phyloP scores from a whole-genome alignment of 2,113 vertebrate species.

The Willisornis vidua region DNA sequence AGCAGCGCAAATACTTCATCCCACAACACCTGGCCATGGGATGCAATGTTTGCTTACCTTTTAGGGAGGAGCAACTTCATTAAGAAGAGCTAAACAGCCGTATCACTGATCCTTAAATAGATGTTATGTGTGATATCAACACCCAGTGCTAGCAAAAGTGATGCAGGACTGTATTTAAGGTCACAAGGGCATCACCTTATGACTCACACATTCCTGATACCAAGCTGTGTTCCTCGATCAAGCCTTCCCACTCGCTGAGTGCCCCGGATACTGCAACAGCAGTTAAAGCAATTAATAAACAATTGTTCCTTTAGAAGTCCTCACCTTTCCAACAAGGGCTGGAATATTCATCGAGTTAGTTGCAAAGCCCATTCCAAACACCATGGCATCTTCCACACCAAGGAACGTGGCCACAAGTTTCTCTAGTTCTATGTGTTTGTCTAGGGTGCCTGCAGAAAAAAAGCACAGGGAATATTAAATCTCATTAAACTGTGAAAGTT shows the following conservation, averaged over 20 bases:
- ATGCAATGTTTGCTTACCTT: not conserved
- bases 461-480: conserved; percentile 9
- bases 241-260: not conserved
- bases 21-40: not conserved
- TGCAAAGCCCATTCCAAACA: conserved; percentile 94
- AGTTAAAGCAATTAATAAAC: not conserved
- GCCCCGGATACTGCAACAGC: not conserved
- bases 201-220: not conserved
- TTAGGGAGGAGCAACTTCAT: not conserved
- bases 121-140: not conserved
- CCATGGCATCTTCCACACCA: conserved; percentile 86
- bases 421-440: conserved; percentile 87
- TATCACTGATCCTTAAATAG: not conserved
- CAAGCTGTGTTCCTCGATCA: not conserved
- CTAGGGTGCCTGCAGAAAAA: conserved; percentile 80
- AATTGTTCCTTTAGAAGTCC: not conserved
- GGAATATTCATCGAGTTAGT: conserved; percentile 96
- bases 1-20: not conserved
- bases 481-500: not conserved
- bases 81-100: not conserved
- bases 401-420: conserved; percentile 86
- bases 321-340: conserved; percentile 91
- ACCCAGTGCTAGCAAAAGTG: not conserved
- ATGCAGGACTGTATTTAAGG: not conserved
- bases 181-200: not conserved